These are phyloP conservation scores for Drosophila algonquin DNA, from an alignment of 2,888 invertebrate genomes.

Conservation along the genomic window DNA sequence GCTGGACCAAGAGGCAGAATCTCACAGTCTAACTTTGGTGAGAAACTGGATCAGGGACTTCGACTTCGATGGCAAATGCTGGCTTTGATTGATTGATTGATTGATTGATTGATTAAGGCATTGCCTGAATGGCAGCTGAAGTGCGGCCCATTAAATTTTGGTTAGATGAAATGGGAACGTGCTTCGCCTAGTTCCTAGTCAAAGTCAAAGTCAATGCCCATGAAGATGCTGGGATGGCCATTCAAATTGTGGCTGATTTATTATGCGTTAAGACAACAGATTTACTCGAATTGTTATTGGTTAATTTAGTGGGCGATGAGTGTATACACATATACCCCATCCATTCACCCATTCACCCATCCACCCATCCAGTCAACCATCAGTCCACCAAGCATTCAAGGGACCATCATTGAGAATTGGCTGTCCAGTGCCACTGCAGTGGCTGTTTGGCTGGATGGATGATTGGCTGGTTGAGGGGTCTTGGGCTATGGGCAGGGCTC, in stretches of 20 bases:
- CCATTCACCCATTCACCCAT: background rate
- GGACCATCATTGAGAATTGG: no score
- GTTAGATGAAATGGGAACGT: conserved; percentile 10
- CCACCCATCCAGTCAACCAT: no score
- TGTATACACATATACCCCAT: conserved; percentile 22
- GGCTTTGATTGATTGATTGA: conserved; percentile 77
- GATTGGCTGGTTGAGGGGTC: no score
- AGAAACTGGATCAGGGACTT: no score
- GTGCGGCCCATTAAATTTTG: conserved; percentile 76
- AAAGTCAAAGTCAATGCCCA: conserved; percentile 46
- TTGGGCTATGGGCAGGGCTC: no score
- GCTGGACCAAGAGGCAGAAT: background rate
- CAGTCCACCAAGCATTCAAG: no score
- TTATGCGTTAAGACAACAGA: conserved; percentile 79
- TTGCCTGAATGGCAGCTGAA: conserved; percentile 74
- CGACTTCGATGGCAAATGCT: conserved; percentile 51
- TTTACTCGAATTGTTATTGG: conserved; percentile 48
- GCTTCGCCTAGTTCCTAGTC: background rate
- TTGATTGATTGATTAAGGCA: conserved; percentile 61
- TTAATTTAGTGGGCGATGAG: conserved; percentile 30
- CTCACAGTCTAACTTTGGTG: no score
- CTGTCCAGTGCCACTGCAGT: no score
- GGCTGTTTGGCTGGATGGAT: no score
- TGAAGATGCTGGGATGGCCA: conserved; percentile 52
- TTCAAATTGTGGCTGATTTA: conserved; percentile 72